Percentiles rank a stretch among this genome's conserved stretches.
phyloP scores from a whole-genome alignment of 2,888 invertebrate genomes.

The Xanthorhoe designata region DNA sequence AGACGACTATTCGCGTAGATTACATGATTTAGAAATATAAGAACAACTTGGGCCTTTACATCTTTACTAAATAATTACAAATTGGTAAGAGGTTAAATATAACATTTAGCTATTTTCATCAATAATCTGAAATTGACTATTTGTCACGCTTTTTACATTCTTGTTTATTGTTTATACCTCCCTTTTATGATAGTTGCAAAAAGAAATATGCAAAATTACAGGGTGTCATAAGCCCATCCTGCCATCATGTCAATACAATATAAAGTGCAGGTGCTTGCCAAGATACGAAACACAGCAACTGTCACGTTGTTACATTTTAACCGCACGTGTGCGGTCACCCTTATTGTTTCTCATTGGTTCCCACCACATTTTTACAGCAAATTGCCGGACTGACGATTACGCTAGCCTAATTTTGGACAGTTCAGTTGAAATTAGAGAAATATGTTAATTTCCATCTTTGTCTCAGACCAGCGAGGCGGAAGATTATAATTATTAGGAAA shows the following conservation, averaged over 20 bases:
- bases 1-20: not conserved
- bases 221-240: not conserved
- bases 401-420: conserved; percentile 80
- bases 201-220: not conserved
- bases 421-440: conserved; percentile 77
- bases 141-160: no score
- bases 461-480: conserved; percentile 75
- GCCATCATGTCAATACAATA: not conserved
- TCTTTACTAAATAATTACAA: no score
- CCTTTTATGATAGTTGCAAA: no score
- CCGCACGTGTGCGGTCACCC: conserved; percentile 42
- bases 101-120: no score
- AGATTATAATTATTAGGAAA: conserved; percentile 82
- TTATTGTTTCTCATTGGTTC: conserved; percentile 67
- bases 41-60: no score
- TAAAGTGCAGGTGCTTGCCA: not conserved
- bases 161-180: no score
- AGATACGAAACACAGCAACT: conserved; percentile 2
- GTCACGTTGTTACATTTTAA: conserved; percentile 14
- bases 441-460: conserved; percentile 82
- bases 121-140: no score
- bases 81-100: no score
- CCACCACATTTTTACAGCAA: conserved; percentile 73
- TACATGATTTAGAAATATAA: no score
- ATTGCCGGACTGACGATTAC: conserved; percentile 72